Evolutionary conservation across 2,113 vertebrate genomes (phyloP), one percentile per base, ranked within the genome.

Genomic region (Buteo buteo): DNA sequence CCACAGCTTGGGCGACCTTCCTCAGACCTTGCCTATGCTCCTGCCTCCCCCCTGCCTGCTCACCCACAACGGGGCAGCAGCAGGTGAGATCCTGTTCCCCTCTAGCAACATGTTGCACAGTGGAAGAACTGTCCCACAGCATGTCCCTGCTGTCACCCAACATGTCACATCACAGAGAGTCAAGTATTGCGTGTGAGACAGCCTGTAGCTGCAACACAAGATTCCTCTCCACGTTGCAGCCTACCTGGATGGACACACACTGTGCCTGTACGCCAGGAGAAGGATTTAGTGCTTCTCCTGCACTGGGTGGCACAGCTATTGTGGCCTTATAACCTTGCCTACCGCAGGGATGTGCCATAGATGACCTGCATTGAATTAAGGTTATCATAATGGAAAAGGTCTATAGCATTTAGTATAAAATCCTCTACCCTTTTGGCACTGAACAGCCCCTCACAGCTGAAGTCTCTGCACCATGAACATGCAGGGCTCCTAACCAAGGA

Each of bases 101-200:
- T 87, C 65, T 38, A 78, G 58, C 58, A 67, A 14, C 0, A 4
- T 11, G 1, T 6, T 21, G 18, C 34, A 10, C 18, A 10, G 11
- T 14, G 14, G 29, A 34, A 87, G 59, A 81, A 55, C 81, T 47
- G 40, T 50, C n/a, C 71, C 54, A 25, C 20, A 5, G 72, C 3
- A 0, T 8, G 58, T n/a, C 11, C 32, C 45, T 76, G 62, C 34
- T 54, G 66, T 31, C 91, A 58, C 47, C 66, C 8, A 7, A 6
- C 3, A 1, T 1, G 70, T 62, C 74, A 62, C 65, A 59, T 21
- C 34, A 7, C 0, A 1, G 31, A 49, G 24, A 31, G 32, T 14
- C 81, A 38, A 18, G 20, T 1, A 7, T 5, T 20, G 16, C 7
- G 47, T 16, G 29, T 9, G 64, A 70, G 45, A 82, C 36, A 78